Conservation (phyloP, 2,113 vertebrate genomes). For the Fukomys damarensis region DNA sequence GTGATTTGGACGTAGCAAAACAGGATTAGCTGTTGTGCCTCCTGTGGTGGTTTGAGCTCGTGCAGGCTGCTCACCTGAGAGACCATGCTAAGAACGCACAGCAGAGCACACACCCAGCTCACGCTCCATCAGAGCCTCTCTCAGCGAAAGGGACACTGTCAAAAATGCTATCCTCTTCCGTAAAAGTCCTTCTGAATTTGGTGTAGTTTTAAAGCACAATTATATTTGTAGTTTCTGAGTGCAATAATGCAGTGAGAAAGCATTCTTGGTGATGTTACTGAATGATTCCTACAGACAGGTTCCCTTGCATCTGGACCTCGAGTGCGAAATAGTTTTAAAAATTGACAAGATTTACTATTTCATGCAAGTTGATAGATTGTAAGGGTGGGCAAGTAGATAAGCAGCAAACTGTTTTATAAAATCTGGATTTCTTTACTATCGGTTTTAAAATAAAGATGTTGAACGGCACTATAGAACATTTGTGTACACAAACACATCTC, state of each 20-base stretch:
- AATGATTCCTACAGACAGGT: neutral
- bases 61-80: neutral
- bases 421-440: constrained; percentile 21
- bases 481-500: neutral
- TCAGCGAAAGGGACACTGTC: neutral
- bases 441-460: constrained; percentile 46
- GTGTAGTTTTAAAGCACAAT: neutral
- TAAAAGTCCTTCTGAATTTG: constrained; percentile 10
- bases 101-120: neutral
- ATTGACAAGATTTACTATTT: neutral
- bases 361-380: neutral
- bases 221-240: constrained; percentile 20
- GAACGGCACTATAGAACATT: neutral
- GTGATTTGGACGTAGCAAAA: neutral
- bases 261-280: neutral
- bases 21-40: neutral
- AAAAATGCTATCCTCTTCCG: neutral
- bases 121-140: neutral
- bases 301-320: neutral
- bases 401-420: neutral
- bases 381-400: neutral
- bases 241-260: constrained; percentile 35
- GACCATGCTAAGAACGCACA: neutral
- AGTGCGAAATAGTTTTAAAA: constrained; percentile 50
- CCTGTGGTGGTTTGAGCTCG: neutral